A percentile compares a stretch with the other conserved stretches of the same genome.
Evolutionary conservation across 2,888 invertebrate species (phyloP).

Genomic region (Fissipunctia ypsillon): DNA sequence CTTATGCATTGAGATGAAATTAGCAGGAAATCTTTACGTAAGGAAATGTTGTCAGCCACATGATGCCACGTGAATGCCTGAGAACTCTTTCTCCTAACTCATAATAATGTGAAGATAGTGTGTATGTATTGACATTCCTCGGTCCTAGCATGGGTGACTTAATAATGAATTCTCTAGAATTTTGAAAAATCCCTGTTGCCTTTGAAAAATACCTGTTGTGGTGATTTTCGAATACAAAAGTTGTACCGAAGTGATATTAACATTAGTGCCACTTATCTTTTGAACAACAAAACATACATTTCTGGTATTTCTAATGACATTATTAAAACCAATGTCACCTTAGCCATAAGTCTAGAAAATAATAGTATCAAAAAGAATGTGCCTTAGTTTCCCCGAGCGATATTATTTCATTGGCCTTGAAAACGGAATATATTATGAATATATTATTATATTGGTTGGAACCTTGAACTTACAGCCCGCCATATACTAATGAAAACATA

Average conservation of each 20-base stretch:
- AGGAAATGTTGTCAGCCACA: slow-evolving; percentile 17
- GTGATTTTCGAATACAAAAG: too few species aligned
- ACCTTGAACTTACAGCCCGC: slow-evolving; percentile 19
- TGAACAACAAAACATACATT: too few species aligned
- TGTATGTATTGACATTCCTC: not conserved
- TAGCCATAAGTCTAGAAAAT: slow-evolving; percentile 14
- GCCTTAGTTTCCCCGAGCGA: not conserved
- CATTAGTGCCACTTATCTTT: not conserved
- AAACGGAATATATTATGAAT: slow-evolving; percentile 13
- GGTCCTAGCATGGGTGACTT: not conserved
- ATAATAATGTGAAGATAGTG: not conserved
- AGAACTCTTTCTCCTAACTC: slow-evolving; percentile 2
- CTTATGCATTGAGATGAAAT: slow-evolving; percentile 18
- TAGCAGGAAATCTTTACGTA: slow-evolving; percentile 36
- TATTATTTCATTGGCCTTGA: slow-evolving; percentile 4
- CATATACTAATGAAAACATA: not conserved
- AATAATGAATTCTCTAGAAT: not conserved
- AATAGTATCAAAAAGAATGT: slow-evolving; percentile 10
- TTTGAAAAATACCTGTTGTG: too few species aligned
- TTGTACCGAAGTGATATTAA: too few species aligned
- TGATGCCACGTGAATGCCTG: slow-evolving; percentile 1
- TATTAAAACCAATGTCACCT: slow-evolving; percentile 14
- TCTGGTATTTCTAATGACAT: not conserved
- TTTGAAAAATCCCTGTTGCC: too few species aligned
- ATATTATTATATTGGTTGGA: slow-evolving; percentile 14